Evolutionary conservation across 2,113 vertebrate species (phyloP), one percentile per base, ranked within the genome.

Genomic region (Tenrec ecaudatus): DNA sequence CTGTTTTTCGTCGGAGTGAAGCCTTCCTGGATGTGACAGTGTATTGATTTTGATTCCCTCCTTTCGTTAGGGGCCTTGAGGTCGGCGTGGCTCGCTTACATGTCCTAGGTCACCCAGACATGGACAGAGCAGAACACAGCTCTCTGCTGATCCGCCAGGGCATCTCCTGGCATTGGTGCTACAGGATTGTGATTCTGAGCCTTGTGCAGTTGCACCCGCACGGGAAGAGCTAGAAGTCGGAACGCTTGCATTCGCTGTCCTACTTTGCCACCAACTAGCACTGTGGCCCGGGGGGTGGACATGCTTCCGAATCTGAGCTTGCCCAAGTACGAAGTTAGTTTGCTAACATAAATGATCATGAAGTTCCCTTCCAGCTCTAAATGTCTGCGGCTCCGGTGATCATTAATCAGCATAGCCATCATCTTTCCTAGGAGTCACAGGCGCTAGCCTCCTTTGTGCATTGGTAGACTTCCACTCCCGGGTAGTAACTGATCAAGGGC

Each of bases 21-120:
- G 69, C 80, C 57, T 90, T n/a, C 33, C 29, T 86, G 78, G 58
- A 60, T 73, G n/a, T 75, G 40, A 86, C 73, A 89, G 68, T 29
- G 43, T 71, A 91, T 82, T 29, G 71, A 86, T 93, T 31, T 79
- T 47, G 31, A 92, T 57, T 86, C 47, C 53, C 10, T 84, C 25
- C 25, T 57, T 94, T 77, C 36, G 20, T 75, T 76, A 53, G 60
- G 57, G 68, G 62, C 80, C 33, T 27, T 82, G 78, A 92, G 53
- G 78, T 91, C 82, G 73, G 3, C 58, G 53, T 68, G 40, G 64
- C 16, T 92, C 92, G 62, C 88, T 88, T 90, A 38, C 75, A 90
- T 78, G 60, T 83, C 82, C 60, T 76, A 29, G 82, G 14, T 87
- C 43, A 73, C 69, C 36, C n/a, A 62, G 62, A 76, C 53, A 29